Evolutionary conservation across 2,888 invertebrate species (phyloP).

Genomic region (Calameuta idolon): DNA sequence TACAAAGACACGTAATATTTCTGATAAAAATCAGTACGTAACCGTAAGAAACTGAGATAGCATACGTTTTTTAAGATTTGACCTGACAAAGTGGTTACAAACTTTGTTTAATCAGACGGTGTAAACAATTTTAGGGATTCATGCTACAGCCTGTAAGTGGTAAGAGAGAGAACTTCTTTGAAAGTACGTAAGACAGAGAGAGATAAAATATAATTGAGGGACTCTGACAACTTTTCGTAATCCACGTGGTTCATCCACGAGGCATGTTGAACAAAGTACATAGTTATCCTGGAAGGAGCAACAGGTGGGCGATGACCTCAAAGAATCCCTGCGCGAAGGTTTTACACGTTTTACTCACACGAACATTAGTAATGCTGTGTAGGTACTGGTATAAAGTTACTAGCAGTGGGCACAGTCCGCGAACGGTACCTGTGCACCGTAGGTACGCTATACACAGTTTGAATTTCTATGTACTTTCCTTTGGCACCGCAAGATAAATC

Average conservation of each 20-base stretch:
- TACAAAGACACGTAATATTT: background rate
- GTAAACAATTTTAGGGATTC: background rate
- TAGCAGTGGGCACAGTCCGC: background rate
- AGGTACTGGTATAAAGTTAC: background rate
- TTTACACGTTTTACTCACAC: background rate
- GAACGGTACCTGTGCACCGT: background rate
- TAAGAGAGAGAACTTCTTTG: background rate
- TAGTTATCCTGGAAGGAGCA: conserved; percentile 26
- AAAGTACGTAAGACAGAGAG: background rate
- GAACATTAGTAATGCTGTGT: background rate
- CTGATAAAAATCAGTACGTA: background rate
- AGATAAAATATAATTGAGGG: background rate
- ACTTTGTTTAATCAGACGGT: background rate
- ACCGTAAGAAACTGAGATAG: background rate
- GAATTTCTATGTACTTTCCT: background rate
- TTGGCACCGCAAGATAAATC: background rate
- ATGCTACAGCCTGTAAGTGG: background rate
- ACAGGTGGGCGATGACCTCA: conserved; percentile 49
- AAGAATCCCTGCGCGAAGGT: conserved; percentile 4
- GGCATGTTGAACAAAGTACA: conserved; percentile 10
- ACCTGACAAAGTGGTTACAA: background rate
- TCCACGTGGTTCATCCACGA: background rate
- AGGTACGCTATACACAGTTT: background rate
- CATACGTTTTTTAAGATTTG: background rate
- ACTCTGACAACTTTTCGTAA: background rate